Evolutionary conservation across 2,888 invertebrate genomes (phyloP), one percentile per base, ranked within the genome.

Genomic region (Orthosia cruda): DNA sequence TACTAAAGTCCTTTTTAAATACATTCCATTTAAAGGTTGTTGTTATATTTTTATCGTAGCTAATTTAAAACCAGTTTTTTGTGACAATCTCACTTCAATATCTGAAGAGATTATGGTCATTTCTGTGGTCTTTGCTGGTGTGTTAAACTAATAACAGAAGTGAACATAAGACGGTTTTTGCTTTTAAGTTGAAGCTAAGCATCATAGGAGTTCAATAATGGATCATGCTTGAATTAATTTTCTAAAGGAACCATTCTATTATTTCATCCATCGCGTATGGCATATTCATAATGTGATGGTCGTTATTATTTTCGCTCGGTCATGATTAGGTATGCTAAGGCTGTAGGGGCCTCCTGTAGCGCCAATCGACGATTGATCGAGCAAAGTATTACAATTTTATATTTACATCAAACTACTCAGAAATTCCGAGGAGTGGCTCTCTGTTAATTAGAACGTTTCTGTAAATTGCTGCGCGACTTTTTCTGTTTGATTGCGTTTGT

Each of bases 311-410:
- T 88, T 86, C 74, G 88, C 87, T 78, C 86, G 78, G 88, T 90
- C 89, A 91, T 90, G 89, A 89, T 89, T 88, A 85, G 88, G 87
- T 85, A 79, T 84, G 74, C 85, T 88, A 87, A 88, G 80, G 73
- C 67, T 77, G 73, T 71, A 45, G 70, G 70, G 85, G 84, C 89
- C 90, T 88, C 90, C 90, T 86, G 90, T 80, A 87, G 90, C 71
- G 91, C 78, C 70, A 78, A 81, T 79, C 87, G 86, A 91, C 86
- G 86, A 91, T 89, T 85, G 86, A 91, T 89, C 85, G 87, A 89
- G 88, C 86, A 82, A 81, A 86, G 79, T 85, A 79, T 74, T 82
- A 85, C 65, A 85, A 80, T 85, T 74, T 83, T 80, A 80, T 75
- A 40, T 79, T 76, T 65, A 74, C 63, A 73, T 77, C 55, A 77